A percentile compares a stretch with the other conserved stretches of the same genome.
Evolutionary conservation across 2,113 vertebrate genomes (phyloP).

Genomic region (Entelurus aequoreus): DNA sequence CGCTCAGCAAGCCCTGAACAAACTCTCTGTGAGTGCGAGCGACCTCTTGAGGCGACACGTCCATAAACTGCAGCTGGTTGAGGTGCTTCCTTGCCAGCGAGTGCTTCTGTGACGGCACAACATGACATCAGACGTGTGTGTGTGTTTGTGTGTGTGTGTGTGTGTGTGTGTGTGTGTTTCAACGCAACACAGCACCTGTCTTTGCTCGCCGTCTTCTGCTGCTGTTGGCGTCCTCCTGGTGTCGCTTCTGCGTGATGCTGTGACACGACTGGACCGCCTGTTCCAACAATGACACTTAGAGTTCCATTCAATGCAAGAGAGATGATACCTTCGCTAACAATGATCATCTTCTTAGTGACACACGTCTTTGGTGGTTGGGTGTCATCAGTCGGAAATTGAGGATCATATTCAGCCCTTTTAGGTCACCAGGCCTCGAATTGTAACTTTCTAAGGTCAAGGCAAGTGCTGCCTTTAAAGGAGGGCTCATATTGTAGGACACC

Average conservation of each 20-base stretch:
- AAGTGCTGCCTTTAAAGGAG: too few species aligned
- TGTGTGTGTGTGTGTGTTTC: neutral
- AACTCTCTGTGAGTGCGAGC: conserved; percentile 93
- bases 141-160: neutral
- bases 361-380: too few species aligned
- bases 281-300: conserved; percentile 33
- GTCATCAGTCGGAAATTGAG: too few species aligned
- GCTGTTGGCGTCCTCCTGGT: conserved; percentile 70
- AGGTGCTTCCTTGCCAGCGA: conserved; percentile 85
- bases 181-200: conserved; percentile 73
- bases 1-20: conserved; percentile 89
- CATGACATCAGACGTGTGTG: conserved; percentile 15
- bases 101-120: conserved; percentile 78
- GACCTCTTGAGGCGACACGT: conserved; percentile 87
- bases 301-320: too few species aligned
- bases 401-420: too few species aligned
- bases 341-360: too few species aligned
- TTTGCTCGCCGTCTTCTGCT: conserved; percentile 82
- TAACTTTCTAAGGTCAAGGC: too few species aligned
- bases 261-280: conserved; percentile 86
- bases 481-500: too few species aligned
- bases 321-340: too few species aligned
- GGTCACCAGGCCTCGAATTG: too few species aligned
- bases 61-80: conserved; percentile 87
- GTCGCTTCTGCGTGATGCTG: conserved; percentile 79